phyloP scores from a whole-genome alignment of 2,888 invertebrate genomes.

The Drosophila niveifrons region DNA sequence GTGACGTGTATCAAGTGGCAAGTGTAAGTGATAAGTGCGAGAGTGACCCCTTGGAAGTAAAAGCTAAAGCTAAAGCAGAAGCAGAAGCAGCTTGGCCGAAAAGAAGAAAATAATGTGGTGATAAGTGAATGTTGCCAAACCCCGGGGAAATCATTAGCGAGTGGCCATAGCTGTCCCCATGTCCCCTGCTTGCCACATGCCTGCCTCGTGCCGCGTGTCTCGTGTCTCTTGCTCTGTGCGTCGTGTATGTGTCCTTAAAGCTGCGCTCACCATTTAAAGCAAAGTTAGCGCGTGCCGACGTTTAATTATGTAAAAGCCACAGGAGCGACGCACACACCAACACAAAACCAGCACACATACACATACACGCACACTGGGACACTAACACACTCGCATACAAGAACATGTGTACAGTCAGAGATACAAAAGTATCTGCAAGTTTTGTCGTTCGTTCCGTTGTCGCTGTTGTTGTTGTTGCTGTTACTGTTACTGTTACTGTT shows the following conservation, averaged over 20 bases:
- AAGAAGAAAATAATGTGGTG: constrained; percentile 58
- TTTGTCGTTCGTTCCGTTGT: neutral
- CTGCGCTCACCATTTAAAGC: constrained; percentile 59
- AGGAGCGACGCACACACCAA: constrained; percentile 51
- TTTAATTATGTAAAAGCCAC: constrained; percentile 81
- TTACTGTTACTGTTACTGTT: neutral
- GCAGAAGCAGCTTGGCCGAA: neutral
- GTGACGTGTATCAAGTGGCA: constrained; percentile 15
- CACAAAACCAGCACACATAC: constrained; percentile 7
- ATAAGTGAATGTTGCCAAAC: constrained; percentile 71
- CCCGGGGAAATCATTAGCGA: constrained; percentile 79
- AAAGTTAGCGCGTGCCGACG: constrained; percentile 66
- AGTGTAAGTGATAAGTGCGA: constrained; percentile 20
- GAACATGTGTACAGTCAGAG: constrained; percentile 32
- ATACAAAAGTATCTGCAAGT: constrained; percentile 63
- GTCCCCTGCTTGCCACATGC: constrained; percentile 21
- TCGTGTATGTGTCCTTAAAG: constrained; percentile 42
- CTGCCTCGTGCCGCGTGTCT: constrained; percentile 1
- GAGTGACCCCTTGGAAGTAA: neutral
- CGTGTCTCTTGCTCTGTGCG: neutral
- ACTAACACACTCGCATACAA: constrained; percentile 13
- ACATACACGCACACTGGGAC: constrained; percentile 21
- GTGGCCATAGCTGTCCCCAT: constrained; percentile 46
- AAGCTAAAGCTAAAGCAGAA: neutral
- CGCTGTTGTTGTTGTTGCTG: neutral